phyloP scores from a whole-genome alignment of 1,140 invertebrate species.

The Plutomurus gul region DNA sequence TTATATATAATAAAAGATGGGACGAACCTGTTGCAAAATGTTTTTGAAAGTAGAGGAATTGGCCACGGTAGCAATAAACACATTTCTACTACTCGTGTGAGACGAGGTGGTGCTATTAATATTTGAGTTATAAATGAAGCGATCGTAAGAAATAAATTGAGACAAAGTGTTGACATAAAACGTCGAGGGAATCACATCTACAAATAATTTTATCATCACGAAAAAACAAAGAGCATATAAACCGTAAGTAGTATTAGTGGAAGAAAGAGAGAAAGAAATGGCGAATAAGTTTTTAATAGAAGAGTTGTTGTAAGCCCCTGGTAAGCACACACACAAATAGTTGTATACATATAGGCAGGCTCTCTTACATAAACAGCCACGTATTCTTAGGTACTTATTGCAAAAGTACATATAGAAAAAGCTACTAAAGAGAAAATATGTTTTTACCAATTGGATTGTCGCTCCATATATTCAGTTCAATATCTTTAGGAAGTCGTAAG shows the following conservation, averaged over 20 bases:
- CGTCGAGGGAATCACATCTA: neutral
- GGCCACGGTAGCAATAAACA: neutral
- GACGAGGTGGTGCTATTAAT: neutral
- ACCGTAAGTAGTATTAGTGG: neutral
- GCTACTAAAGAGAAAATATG: neutral
- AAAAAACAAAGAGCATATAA: neutral
- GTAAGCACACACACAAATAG: no score
- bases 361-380: no score
- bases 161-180: constrained; percentile 13
- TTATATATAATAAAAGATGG: neutral
- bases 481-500: constrained; percentile 29
- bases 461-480: constrained; percentile 23
- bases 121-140: neutral
- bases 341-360: no score
- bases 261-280: neutral
- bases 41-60: neutral
- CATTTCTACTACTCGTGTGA: neutral
- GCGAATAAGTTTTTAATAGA: neutral
- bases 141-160: neutral
- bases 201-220: constrained; percentile 7
- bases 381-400: no score
- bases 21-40: neutral
- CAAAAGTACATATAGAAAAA: neutral
- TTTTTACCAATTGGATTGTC: constrained; percentile 24
- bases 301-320: neutral